Evolutionary conservation across 1,140 invertebrate genomes (phyloP).

Genomic region (Penaeus japonicus): DNA sequence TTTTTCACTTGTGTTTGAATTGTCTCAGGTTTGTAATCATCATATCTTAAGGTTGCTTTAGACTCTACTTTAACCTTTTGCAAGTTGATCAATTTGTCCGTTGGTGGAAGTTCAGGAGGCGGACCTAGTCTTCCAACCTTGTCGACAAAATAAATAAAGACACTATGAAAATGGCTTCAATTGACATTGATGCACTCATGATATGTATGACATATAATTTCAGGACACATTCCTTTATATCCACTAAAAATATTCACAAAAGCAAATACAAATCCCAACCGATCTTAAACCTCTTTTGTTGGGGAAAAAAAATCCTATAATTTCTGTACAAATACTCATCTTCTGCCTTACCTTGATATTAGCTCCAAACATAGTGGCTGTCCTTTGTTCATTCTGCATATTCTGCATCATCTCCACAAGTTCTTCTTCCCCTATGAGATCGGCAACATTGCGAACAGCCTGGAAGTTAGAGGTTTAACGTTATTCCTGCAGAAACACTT

Average conservation of each 20-base stretch:
- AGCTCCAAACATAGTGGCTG: conserved; percentile 49
- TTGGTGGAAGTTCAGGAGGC: not conserved
- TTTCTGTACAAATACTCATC: not conserved
- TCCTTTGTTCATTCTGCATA: conserved; percentile 1
- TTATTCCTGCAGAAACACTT: not conserved
- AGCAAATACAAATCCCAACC: too few species aligned
- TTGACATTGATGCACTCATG: not conserved
- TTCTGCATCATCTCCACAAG: conserved; percentile 29
- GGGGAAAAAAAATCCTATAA: not conserved
- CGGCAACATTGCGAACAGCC: conserved; percentile 51
- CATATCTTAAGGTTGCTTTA: conserved; percentile 31
- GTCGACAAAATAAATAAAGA: not conserved
- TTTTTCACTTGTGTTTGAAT: not conserved
- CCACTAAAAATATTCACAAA: too few species aligned
- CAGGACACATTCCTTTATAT: too few species aligned
- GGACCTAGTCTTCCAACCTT: conserved; percentile 3
- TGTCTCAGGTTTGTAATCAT: conserved; percentile 26
- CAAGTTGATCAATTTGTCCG: conserved; percentile 24
- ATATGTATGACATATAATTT: not conserved
- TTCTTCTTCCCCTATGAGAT: conserved; percentile 49
- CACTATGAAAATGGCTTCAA: not conserved
- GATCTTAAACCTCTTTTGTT: not conserved
- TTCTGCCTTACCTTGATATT: conserved; percentile 45
- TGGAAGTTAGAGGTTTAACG: not conserved
- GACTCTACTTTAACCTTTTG: conserved; percentile 29